A percentile compares a stretch with the other conserved stretches of the same genome.
These are phyloP conservation scores for Diachrysia chrysitis DNA, from an alignment of 2,888 invertebrate species.

Conservation along the genomic window DNA sequence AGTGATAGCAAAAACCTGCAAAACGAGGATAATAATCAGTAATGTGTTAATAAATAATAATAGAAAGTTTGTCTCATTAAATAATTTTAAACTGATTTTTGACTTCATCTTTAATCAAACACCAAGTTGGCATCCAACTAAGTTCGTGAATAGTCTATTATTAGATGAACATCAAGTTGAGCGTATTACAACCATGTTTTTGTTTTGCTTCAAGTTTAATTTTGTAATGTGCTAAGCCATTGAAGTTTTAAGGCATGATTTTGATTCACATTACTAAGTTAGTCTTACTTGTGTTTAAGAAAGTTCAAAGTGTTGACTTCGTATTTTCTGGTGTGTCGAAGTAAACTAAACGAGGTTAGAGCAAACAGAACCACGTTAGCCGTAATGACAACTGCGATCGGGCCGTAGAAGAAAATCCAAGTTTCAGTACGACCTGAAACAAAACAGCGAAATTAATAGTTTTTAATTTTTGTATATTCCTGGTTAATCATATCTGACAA, in stretches of 20 bases:
- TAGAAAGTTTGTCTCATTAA: background rate
- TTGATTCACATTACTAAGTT: background rate
- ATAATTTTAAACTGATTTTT: background rate
- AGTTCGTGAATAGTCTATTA: background rate
- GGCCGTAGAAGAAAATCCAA: constrained; percentile 92
- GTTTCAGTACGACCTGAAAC: constrained; percentile 86
- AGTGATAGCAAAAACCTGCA: constrained; percentile 90
- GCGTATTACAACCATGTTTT: background rate
- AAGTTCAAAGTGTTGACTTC: constrained; percentile 86
- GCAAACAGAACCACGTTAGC: constrained; percentile 89
- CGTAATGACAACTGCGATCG: constrained; percentile 89
- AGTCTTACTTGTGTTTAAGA: constrained; percentile 88
- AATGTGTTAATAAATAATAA: background rate
- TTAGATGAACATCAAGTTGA: background rate
- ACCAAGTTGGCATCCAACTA: background rate
- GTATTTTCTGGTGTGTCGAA: constrained; percentile 87
- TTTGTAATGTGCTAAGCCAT: background rate
- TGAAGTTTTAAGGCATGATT: background rate
- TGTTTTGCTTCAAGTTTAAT: too few species aligned
- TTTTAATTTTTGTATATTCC: background rate
- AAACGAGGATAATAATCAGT: constrained; percentile 29
- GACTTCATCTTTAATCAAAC: background rate
- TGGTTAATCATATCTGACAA: too few species aligned
- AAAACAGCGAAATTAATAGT: constrained; percentile 14
- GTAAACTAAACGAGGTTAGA: constrained; percentile 89